Base-by-base conservation (phyloP, 1,140 invertebrate species). In the Drosophila setifemur region DNA sequence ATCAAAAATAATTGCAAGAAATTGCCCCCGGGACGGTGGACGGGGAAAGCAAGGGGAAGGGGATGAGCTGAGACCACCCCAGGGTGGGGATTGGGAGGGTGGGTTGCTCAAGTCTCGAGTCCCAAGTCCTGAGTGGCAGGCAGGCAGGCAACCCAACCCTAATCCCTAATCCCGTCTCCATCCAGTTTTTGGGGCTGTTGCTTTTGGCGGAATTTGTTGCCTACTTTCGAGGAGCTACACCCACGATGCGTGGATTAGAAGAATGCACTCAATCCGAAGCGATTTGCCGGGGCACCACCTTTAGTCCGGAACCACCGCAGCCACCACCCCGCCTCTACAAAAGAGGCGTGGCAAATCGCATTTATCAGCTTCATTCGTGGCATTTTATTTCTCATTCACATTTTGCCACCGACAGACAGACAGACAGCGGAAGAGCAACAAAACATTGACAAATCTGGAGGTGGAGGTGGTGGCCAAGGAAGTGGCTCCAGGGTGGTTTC, bases 351-450 rank as follows among this genome's bases (percentile, higher is more conserved):
- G 64, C 77, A 75, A 75, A 82, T 76, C 77, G 76, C 76, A 81
- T 81, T 81, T 81, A 81, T 81, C 76, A 81, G 76, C 77, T 71
- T 79, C 76, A 75, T 71, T 66, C 57, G 33, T 79, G 70, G 76
- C 76, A 60, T 74, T 79, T 81, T 79, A 75, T 75, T 79, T 78
- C 55, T 60, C 55, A 55, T 60, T 54, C 39, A 60, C 44, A 54
- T 50, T n/a, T n/a, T 37, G 67, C 67, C 73, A 44, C 21, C 72
- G 14, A 58, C 55, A 40, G 23, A 9, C 31, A 58, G 21, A 8
- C 31, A 8, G 55, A 7, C 45, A n/a, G 29, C 12, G 43, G 39
- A 35, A 19, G 8, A 54, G 48, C 49, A 68, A 45, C 64, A 54
- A 64, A 64, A 64, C 60, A 64, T 64, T 64, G 60, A 57, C 49